Percentiles rank a stretch among this genome's conserved stretches.
phyloP scores from a whole-genome alignment of 2,113 vertebrate species.

The Chlamydotis undulata region DNA sequence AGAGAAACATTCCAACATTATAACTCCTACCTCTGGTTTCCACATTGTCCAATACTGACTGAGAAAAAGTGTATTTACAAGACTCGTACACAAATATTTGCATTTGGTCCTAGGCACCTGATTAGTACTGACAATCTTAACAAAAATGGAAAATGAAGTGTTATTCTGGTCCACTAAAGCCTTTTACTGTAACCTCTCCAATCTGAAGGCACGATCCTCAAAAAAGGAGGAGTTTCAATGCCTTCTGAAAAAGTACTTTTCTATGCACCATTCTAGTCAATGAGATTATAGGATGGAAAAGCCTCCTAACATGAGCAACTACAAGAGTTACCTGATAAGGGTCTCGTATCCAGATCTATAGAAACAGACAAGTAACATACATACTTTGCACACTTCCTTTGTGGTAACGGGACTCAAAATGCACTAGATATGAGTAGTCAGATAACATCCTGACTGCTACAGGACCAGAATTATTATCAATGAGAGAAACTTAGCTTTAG shows the following conservation, averaged over 20 bases:
- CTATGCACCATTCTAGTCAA: not conserved
- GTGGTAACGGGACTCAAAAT: not conserved
- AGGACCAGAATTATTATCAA: not conserved
- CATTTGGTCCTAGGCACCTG: conserved; percentile 65
- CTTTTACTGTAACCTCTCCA: not conserved
- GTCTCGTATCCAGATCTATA: not conserved
- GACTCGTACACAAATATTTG: not conserved
- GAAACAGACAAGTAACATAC: not conserved
- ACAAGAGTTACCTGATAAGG: not conserved
- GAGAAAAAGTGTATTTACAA: not conserved
- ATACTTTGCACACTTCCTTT: not conserved
- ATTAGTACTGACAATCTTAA: not conserved
- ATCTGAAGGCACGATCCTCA: not conserved
- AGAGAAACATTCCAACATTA: not conserved
- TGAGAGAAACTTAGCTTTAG: not conserved
- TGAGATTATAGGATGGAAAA: not conserved
- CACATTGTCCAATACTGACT: not conserved
- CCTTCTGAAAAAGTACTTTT: not conserved
- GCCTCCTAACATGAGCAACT: not conserved
- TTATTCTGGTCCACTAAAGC: not conserved
- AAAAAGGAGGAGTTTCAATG: not conserved
- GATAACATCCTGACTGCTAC: not conserved
- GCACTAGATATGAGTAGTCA: not conserved
- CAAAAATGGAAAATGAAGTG: not conserved
- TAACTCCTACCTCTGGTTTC: not conserved